Percentiles rank a stretch among this genome's conserved stretches.
Evolutionary conservation across 2,888 invertebrate genomes (phyloP).

Genomic region (Lottia gigantea): DNA sequence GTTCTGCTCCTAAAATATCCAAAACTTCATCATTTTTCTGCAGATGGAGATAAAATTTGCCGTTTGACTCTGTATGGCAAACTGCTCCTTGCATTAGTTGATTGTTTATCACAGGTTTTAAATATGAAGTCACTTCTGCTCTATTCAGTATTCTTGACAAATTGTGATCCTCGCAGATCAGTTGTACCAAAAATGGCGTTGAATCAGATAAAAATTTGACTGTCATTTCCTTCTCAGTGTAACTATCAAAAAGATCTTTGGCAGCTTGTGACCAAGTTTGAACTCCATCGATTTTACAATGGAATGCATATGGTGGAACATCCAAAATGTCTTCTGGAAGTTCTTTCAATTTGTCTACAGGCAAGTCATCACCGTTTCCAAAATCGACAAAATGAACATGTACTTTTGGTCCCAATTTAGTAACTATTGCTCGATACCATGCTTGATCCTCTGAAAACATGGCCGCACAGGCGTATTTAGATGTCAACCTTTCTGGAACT

Average conservation of each 20-base stretch:
- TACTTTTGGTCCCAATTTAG: constrained; percentile 28
- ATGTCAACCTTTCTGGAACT: constrained; percentile 11
- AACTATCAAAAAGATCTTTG: constrained; percentile 19
- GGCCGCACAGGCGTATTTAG: constrained; percentile 40
- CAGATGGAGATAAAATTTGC: constrained; percentile 75
- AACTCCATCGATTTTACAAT: not conserved
- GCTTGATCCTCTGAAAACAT: constrained; percentile 46
- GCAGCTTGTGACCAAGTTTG: constrained; percentile 1
- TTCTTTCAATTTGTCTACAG: constrained; percentile 33
- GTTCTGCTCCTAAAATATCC: constrained; percentile 68
- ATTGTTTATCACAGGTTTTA: constrained; percentile 8
- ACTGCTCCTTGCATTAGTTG: constrained; percentile 26
- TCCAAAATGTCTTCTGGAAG: constrained; percentile 36
- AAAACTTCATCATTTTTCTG: constrained; percentile 68
- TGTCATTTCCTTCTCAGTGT: constrained; percentile 24
- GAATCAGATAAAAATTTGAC: constrained; percentile 17
- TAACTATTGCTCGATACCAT: constrained; percentile 56
- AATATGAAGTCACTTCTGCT: constrained; percentile 3
- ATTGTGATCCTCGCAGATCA: constrained; percentile 4
- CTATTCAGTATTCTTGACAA: constrained; percentile 11
- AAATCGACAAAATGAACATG: constrained; percentile 55
- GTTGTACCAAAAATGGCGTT: constrained; percentile 19
- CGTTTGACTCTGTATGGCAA: constrained; percentile 25
- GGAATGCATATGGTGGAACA: constrained; percentile 21
- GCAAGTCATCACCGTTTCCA: constrained; percentile 57